A percentile compares a stretch with the other conserved stretches of the same genome.
These are phyloP conservation scores for Tenthredo livida DNA, from an alignment of 2,888 invertebrate species.

Conservation along the genomic window DNA sequence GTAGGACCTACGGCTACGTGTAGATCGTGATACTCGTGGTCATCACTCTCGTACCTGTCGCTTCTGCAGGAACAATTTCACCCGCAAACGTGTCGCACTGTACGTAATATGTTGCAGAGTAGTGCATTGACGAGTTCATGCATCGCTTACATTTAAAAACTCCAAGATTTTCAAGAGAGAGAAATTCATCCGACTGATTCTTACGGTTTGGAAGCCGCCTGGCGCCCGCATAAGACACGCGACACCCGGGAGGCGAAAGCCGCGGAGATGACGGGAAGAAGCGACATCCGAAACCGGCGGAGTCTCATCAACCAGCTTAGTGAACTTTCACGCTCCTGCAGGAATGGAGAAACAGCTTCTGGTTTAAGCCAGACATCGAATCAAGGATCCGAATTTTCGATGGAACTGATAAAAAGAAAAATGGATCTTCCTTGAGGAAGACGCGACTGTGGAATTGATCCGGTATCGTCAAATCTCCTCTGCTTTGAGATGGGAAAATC, in stretches of 20 bases:
- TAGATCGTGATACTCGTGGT: conserved; percentile 49
- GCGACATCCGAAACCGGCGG: conserved; percentile 22
- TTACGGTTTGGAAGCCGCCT: not conserved
- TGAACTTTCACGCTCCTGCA: not conserved
- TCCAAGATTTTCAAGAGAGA: not conserved
- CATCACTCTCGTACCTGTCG: conserved; percentile 12
- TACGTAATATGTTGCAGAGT: not conserved
- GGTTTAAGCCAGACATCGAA: not conserved
- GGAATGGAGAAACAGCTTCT: not conserved
- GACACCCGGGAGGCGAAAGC: conserved; percentile 42
- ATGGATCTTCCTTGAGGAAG: not conserved
- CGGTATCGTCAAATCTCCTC: too few relatives aligned
- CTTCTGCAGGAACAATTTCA: not conserved
- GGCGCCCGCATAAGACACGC: conserved; percentile 49
- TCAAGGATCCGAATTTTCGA: not conserved
- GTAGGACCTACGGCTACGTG: not conserved
- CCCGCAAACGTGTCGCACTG: not conserved
- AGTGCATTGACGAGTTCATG: not conserved
- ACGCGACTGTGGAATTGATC: too few relatives aligned
- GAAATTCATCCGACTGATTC: not conserved
- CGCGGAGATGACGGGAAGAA: conserved; percentile 25
- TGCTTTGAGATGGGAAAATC: not conserved
- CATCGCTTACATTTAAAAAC: not conserved
- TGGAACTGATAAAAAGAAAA: not conserved
- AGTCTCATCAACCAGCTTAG: conserved; percentile 36